Conservation (phyloP, 2,113 vertebrate genomes). For the Atlantisia rogersi region DNA sequence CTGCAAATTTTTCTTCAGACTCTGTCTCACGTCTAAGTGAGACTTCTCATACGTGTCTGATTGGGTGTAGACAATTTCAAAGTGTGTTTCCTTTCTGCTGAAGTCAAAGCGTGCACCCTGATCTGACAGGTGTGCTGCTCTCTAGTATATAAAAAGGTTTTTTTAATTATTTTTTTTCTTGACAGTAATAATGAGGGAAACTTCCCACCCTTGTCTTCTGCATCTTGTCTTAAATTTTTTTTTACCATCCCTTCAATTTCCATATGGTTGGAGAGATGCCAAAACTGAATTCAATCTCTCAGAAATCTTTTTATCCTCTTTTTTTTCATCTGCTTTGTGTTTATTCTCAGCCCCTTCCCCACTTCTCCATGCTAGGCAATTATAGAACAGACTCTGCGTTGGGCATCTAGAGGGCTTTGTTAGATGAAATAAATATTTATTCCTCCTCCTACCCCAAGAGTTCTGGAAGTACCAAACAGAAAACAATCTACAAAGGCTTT, state of each 20-base stretch:
- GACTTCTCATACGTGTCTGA: background rate
- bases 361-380: conserved; percentile 10
- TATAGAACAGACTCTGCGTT: background rate
- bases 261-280: conserved; percentile 59
- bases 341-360: background rate
- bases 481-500: background rate
- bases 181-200: conserved; percentile 2
- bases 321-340: conserved; percentile 58
- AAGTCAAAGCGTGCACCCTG: background rate
- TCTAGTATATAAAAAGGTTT: background rate
- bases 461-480: background rate
- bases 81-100: background rate
- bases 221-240: background rate
- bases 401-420: background rate
- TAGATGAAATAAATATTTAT: background rate
- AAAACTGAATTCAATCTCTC: conserved; percentile 17
- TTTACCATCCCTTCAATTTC: conserved; percentile 48
- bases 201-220: conserved; percentile 1
- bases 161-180: background rate
- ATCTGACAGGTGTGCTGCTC: conserved; percentile 11
- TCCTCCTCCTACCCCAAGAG: background rate
- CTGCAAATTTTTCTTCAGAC: background rate
- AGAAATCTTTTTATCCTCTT: conserved; percentile 47
- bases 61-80: conserved; percentile 6
- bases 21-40: background rate